phyloP scores from a whole-genome alignment of 2,113 vertebrate genomes.

The Oxygymnocypris stewartii region DNA sequence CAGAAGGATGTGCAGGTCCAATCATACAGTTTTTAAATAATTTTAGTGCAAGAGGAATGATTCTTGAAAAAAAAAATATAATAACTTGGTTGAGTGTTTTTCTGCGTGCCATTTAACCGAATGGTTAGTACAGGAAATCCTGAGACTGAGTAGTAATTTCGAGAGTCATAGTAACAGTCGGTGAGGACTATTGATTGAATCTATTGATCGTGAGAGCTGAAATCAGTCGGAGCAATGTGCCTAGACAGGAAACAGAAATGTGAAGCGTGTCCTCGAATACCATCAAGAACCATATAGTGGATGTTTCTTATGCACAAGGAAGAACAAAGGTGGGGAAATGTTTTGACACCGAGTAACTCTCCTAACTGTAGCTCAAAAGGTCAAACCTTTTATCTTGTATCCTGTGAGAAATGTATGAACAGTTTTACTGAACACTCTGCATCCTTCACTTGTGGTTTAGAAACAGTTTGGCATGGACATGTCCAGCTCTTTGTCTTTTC shows the following conservation, averaged over 20 bases:
- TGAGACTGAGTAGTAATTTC: slow-evolving; percentile 28
- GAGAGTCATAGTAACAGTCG: slow-evolving; percentile 47
- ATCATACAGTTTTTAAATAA: background rate
- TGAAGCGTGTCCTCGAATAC: background rate
- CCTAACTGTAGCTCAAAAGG: slow-evolving; percentile 12
- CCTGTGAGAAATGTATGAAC: background rate
- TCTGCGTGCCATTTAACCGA: background rate
- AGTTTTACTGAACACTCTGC: slow-evolving; percentile 11
- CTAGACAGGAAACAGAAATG: slow-evolving; percentile 44
- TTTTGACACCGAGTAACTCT: background rate
- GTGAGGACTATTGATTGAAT: slow-evolving; percentile 54
- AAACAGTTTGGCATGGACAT: background rate
- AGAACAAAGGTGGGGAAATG: slow-evolving; percentile 5
- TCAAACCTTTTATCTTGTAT: slow-evolving; percentile 23
- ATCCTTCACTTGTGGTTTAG: background rate
- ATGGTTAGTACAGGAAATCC: slow-evolving; percentile 2
- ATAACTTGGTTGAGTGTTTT: background rate
- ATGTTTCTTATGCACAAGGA: slow-evolving; percentile 19
- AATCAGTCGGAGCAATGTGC: slow-evolving; percentile 57
- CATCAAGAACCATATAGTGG: background rate
- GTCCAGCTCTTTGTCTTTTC: background rate
- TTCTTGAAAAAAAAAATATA: background rate
- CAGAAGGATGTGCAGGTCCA: background rate
- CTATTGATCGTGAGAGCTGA: slow-evolving; percentile 57
- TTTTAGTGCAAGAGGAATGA: background rate